Percentiles rank a stretch among this genome's conserved stretches.
Conservation (phyloP, 2,797 vertebrate species). For the Neoniphon sammara region DNA sequence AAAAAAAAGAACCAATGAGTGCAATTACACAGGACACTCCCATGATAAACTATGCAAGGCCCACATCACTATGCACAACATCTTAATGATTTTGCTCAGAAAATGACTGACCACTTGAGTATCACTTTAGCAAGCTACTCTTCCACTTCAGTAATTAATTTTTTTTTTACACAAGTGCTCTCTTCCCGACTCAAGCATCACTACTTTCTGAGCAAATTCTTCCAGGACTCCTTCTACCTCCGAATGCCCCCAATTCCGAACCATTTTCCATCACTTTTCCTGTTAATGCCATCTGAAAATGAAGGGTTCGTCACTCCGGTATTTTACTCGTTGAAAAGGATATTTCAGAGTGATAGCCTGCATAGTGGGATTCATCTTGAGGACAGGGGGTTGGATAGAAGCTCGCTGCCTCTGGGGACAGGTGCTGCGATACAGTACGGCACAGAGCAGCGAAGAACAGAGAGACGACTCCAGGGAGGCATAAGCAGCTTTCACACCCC, state of each 20-base stretch:
- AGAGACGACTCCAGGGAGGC: conserved; percentile 52
- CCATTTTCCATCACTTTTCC: conserved; percentile 20
- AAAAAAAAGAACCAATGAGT: no score
- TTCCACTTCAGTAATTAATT: no score
- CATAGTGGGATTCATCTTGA: conserved; percentile 48
- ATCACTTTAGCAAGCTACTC: conserved; percentile 7
- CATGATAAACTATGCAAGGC: no score
- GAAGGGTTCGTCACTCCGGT: conserved; percentile 11
- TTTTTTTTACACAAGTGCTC: neutral
- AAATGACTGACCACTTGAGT: neutral
- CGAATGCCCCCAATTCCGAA: neutral
- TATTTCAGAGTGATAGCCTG: conserved; percentile 36
- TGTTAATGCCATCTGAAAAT: conserved; percentile 27
- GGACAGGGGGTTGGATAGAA: conserved; percentile 46
- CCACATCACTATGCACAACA: no score
- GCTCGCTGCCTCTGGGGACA: conserved; percentile 24
- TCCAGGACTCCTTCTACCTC: conserved; percentile 17
- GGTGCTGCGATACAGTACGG: conserved; percentile 13
- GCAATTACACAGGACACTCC: no score
- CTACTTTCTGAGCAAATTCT: neutral
- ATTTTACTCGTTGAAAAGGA: conserved; percentile 25
- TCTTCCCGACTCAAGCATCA: neutral
- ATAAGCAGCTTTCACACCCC: conserved; percentile 65
- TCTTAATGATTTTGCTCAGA: no score
- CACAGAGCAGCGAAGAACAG: conserved; percentile 35